Evolutionary conservation across 2,113 vertebrate species (phyloP), one percentile per base, ranked within the genome.

Genomic region (Pseudorhombus dupliciocellatus): DNA sequence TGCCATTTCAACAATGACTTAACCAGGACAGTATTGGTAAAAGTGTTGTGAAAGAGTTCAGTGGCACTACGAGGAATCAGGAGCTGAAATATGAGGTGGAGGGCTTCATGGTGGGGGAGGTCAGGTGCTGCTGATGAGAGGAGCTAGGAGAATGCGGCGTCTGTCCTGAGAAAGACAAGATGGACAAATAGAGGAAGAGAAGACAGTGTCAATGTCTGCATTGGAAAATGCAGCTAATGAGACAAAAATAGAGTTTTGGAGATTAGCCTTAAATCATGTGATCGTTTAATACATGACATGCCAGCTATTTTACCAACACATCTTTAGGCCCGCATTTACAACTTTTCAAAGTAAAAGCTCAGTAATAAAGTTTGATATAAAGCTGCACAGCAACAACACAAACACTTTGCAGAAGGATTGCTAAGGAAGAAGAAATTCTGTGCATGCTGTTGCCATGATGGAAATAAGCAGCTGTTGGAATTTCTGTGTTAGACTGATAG

Each of bases 1-100:
- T 5, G 58, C 12, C 0, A 7, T 44, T 63, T 63, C 1, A 4
- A 53, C 26, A 54, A 56, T 14, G 8, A 46, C 2, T 30, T 9
- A 48, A 37, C 18, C 25, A 22, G 4, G 2, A 59, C 16, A 44
- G 10, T 57, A 15, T 22, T 30, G 22, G 25, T 11, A 12, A 28
- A 40, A 28, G 20, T 5, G 7, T 50, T 7, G 7, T 16, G 6
- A 57, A 56, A 11, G 21, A 52, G 16, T 14, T 46, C 28, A 40
- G 55, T 12, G 0, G 2, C 0, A 1, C 22, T 57, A 9, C 22
- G 15, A 30, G 48, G 48, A 67, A 42, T 91, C 84, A 92, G 55
- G 93, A 87, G 90, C 66, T 90, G 82, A 88, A 92, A 63, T 92
- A 92, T 6, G 90, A 90, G 8, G 89, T 80, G 0, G 81, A 81